These are phyloP conservation scores for Peromyscus melanophrys DNA, from an alignment of 2,797 vertebrate genomes.

Conservation along the genomic window DNA sequence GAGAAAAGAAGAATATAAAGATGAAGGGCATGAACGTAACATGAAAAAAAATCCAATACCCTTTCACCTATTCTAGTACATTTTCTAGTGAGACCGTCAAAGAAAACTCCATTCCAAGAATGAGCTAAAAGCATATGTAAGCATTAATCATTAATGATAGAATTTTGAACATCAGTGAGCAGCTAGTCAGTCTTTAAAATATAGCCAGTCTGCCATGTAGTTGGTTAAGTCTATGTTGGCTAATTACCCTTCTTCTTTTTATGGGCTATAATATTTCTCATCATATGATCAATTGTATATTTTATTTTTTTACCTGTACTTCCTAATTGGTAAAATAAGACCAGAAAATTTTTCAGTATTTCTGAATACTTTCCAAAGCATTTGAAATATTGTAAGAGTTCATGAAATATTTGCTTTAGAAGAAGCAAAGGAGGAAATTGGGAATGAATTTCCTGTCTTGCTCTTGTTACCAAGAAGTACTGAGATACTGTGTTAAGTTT, in stretches of 20 bases:
- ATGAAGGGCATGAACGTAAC: neutral
- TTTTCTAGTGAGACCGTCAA: neutral
- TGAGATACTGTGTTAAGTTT: neutral
- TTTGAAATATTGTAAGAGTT: neutral
- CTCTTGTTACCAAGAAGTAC: neutral
- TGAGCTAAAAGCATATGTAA: neutral
- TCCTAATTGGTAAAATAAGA: slow-evolving; percentile 18
- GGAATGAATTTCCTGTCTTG: neutral
- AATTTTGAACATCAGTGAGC: neutral
- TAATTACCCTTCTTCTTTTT: neutral
- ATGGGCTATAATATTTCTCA: neutral
- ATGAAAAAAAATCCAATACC: neutral
- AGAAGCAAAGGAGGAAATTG: neutral
- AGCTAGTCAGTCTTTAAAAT: slow-evolving; percentile 36
- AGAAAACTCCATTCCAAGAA: neutral
- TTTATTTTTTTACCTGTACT: neutral
- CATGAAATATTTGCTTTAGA: slow-evolving; percentile 38
- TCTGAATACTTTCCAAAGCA: neutral
- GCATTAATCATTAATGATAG: slow-evolving; percentile 21
- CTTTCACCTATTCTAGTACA: neutral
- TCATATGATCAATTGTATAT: neutral
- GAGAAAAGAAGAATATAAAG: neutral
- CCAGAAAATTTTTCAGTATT: neutral
- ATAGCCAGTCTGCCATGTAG: neutral
- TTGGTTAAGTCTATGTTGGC: neutral